Evolutionary conservation across 2,797 vertebrate species (phyloP).

Genomic region (Falco berigora): DNA sequence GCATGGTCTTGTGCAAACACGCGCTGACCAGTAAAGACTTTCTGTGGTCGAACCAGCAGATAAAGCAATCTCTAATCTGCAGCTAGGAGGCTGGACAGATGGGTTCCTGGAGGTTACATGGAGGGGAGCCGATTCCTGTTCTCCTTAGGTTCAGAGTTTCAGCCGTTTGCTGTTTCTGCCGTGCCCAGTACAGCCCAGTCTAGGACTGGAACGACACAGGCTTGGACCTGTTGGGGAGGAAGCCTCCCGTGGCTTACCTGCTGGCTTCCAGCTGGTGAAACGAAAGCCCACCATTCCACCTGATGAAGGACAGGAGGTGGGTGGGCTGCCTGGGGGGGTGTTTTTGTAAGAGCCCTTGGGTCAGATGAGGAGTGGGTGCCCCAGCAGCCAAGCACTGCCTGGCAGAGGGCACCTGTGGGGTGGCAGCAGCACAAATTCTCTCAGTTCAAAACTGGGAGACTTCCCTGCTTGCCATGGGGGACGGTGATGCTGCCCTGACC

Average conservation of each 20-base stretch:
- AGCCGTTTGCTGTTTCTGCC: background rate
- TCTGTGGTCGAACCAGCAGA: background rate
- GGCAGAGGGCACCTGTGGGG: background rate
- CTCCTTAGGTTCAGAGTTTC: background rate
- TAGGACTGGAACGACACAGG: background rate
- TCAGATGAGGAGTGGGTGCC: background rate
- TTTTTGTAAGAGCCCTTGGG: background rate
- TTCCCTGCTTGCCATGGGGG: background rate
- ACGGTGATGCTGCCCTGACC: accelerated
- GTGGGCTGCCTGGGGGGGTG: background rate
- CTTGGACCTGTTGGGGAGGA: background rate
- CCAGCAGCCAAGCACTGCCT: background rate
- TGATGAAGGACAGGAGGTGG: background rate
- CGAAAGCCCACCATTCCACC: background rate
- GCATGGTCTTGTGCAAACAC: background rate
- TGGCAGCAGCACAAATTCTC: accelerated
- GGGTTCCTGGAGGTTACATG: background rate
- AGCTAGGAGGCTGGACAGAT: background rate
- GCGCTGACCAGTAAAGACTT: accelerated
- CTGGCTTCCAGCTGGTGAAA: background rate
- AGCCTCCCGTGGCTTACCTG: background rate
- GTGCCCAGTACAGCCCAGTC: background rate
- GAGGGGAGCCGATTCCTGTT: background rate
- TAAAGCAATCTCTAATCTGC: background rate
- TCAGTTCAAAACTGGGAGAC: background rate